Conservation (phyloP, 2,797 vertebrate genomes). For the Tapirus indicus region DNA sequence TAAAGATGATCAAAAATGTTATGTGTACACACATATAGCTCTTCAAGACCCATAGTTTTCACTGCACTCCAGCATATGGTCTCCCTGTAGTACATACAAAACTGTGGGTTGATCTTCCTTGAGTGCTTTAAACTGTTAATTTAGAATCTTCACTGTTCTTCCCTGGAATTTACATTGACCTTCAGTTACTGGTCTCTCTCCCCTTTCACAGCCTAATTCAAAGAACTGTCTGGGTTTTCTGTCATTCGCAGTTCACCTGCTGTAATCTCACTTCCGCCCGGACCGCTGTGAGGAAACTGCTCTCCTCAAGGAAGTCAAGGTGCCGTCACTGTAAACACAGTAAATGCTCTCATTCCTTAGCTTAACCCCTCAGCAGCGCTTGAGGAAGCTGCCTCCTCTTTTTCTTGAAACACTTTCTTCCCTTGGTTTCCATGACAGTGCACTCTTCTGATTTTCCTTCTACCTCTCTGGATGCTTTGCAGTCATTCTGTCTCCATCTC, state of each 20-base stretch:
- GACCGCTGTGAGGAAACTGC: neutral
- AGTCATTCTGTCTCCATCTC: neutral
- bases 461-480: neutral
- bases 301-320: conserved; percentile 29
- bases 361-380: neutral
- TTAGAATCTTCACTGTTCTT: conserved; percentile 19
- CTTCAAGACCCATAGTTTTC: conserved; percentile 84
- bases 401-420: conserved; percentile 20
- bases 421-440: conserved; percentile 72
- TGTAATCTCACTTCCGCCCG: neutral
- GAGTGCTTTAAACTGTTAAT: conserved; percentile 93
- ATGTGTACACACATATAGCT: conserved; percentile 42
- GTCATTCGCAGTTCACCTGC: neutral
- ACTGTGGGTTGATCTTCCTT: conserved; percentile 92
- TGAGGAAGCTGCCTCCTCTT: conserved; percentile 32
- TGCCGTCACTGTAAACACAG: conserved; percentile 33
- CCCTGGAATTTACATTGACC: neutral
- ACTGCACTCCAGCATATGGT: conserved; percentile 91
- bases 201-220: neutral
- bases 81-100: conserved; percentile 86
- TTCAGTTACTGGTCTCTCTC: neutral
- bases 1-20: conserved; percentile 77
- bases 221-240: neutral
- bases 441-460: neutral
- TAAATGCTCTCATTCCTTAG: conserved; percentile 21